Percentiles rank a stretch among this genome's conserved stretches.
phyloP scores from a whole-genome alignment of 2,888 invertebrate genomes.

The Itoplectis maculator region DNA sequence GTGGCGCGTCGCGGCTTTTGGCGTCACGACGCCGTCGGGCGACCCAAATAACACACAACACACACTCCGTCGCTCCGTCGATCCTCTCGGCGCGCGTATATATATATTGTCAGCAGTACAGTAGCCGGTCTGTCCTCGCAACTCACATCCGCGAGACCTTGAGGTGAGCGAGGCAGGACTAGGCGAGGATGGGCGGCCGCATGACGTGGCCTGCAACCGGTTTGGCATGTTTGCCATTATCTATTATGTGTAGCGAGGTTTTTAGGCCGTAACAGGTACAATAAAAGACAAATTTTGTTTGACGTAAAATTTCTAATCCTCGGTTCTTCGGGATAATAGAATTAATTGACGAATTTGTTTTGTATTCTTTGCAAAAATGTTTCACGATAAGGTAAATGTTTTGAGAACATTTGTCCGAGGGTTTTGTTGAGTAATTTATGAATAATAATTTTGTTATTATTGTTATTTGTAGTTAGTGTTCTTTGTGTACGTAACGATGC shows the following conservation, averaged over 20 bases:
- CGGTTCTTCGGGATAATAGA: too few species aligned
- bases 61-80: slow-evolving; percentile 30
- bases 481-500: too few species aligned
- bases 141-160: slow-evolving; percentile 15
- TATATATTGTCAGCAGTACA: neutral
- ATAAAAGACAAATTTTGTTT: too few species aligned
- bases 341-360: too few species aligned
- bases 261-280: neutral
- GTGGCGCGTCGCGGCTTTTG: slow-evolving; percentile 62
- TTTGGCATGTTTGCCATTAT: slow-evolving; percentile 21
- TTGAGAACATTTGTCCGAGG: too few species aligned
- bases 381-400: too few species aligned
- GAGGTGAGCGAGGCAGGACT: slow-evolving; percentile 1
- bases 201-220: slow-evolving; percentile 20
- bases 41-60: slow-evolving; percentile 66
- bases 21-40: slow-evolving; percentile 62
- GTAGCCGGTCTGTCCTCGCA: slow-evolving; percentile 21
- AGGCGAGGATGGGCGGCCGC: neutral
- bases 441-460: too few species aligned
- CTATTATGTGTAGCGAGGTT: slow-evolving; percentile 16
- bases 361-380: too few species aligned
- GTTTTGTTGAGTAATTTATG: too few species aligned
- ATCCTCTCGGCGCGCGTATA: slow-evolving; percentile 14
- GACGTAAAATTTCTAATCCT: too few species aligned
- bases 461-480: too few species aligned